These are phyloP conservation scores for Macropis europaea DNA, from an alignment of 2,888 invertebrate species.

Conservation along the genomic window DNA sequence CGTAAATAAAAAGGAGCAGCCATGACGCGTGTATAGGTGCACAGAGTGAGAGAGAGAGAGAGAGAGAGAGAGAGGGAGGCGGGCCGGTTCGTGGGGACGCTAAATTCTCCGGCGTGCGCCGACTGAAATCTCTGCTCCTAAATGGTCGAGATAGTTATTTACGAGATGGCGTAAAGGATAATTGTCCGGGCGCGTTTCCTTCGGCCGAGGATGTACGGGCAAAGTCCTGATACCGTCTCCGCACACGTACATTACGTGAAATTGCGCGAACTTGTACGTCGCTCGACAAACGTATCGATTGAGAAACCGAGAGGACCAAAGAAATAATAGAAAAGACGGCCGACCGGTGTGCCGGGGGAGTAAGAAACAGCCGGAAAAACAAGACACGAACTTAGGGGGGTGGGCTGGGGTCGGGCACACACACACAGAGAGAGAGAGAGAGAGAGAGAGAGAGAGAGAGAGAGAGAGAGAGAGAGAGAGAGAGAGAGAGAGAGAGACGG, in stretches of 20 bases:
- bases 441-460: neutral
- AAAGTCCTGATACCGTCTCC: conserved; percentile 28
- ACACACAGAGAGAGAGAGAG: neutral
- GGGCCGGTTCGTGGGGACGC: conserved; percentile 8
- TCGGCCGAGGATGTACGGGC: conserved; percentile 21
- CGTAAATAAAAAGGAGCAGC: conserved; percentile 59
- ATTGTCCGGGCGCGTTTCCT: conserved; percentile 49
- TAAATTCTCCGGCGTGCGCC: conserved; percentile 47
- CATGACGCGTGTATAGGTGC: neutral
- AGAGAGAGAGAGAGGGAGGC: too few species aligned
- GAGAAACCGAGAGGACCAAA: conserved; percentile 4
- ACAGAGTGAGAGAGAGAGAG: too few species aligned
- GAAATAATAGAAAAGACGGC: conserved; percentile 1
- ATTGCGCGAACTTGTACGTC: conserved; percentile 52
- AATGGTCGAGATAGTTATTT: conserved; percentile 58
- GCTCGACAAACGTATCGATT: conserved; percentile 58
- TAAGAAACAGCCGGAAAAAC: conserved; percentile 9
- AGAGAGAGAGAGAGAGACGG: neutral
- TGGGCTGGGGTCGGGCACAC: neutral
- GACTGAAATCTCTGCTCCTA: conserved; percentile 46
- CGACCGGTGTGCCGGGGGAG: neutral
- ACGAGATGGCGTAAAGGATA: conserved; percentile 53
- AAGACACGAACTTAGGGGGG: neutral
- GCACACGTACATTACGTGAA: conserved; percentile 50
- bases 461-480: neutral